Conservation (phyloP, 92 coral and sea anemone genomes). For the Parazoanthus atlanticus region DNA sequence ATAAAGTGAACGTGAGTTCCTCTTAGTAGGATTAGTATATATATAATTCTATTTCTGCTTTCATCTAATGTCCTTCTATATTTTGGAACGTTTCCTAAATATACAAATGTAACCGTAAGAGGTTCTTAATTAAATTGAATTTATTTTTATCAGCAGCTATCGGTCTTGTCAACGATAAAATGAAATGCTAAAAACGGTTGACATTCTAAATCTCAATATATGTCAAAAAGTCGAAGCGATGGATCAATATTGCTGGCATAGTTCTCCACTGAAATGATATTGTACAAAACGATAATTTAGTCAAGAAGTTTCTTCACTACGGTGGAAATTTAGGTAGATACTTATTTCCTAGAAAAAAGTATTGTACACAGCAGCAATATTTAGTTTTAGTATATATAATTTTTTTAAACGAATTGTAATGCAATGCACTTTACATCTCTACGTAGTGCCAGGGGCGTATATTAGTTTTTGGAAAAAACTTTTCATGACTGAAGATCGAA, state of each 20-base stretch:
- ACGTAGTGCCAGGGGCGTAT: not conserved
- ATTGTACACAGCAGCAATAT: not conserved
- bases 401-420: too few relatives aligned
- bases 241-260: slow-evolving; percentile 21
- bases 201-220: too few relatives aligned
- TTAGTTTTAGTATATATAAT: too few relatives aligned
- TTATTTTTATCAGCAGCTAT: not conserved
- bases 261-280: not conserved
- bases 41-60: not conserved
- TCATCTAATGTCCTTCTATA: not conserved
- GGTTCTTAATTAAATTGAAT: not conserved
- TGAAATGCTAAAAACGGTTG: not conserved
- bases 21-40: too few relatives aligned
- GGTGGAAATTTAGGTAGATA: not conserved
- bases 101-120: not conserved
- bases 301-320: not conserved
- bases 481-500: not conserved
- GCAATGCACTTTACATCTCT: not conserved
- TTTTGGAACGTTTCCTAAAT: not conserved
- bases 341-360: too few relatives aligned
- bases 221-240: not conserved
- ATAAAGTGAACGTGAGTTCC: not conserved
- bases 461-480: too few relatives aligned
- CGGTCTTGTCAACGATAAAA: not conserved
- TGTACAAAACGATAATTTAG: not conserved